Percentiles rank a stretch among this genome's conserved stretches.
Evolutionary conservation across 2,113 vertebrate genomes (phyloP).

Genomic region (Ailurus styani): DNA sequence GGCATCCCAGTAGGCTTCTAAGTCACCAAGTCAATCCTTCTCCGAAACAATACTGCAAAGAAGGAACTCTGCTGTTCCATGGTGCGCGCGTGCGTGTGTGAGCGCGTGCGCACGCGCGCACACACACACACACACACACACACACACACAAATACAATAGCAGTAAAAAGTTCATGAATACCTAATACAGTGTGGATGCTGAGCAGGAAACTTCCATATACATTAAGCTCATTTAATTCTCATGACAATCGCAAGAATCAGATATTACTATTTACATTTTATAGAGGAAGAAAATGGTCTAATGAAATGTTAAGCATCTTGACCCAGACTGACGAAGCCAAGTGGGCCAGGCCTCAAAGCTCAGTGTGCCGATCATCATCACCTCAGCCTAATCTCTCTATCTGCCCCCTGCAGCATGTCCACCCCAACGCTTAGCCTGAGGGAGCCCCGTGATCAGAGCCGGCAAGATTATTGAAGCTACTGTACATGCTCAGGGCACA

Average conservation of each 20-base stretch:
- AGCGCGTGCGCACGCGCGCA: too few species aligned
- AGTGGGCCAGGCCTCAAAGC: neutral
- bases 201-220: neutral
- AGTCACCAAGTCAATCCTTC: neutral
- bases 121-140: neutral
- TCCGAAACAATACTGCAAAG: neutral
- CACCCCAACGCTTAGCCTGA: neutral
- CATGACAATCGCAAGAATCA: neutral
- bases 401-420: neutral
- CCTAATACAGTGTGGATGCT: neutral
- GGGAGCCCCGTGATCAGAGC: neutral
- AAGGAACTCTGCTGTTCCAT: neutral
- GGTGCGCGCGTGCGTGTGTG: too few species aligned
- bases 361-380: neutral
- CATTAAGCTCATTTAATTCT: neutral
- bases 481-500: neutral
- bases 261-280: neutral
- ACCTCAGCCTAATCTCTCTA: too few species aligned
- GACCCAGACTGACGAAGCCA: neutral
- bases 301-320: neutral
- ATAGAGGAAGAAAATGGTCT: neutral
- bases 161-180: neutral
- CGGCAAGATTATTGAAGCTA: neutral
- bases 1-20: neutral
- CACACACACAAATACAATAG: neutral